Evolutionary conservation across 2,113 vertebrate genomes (phyloP).

Genomic region (Rallus limicola): DNA sequence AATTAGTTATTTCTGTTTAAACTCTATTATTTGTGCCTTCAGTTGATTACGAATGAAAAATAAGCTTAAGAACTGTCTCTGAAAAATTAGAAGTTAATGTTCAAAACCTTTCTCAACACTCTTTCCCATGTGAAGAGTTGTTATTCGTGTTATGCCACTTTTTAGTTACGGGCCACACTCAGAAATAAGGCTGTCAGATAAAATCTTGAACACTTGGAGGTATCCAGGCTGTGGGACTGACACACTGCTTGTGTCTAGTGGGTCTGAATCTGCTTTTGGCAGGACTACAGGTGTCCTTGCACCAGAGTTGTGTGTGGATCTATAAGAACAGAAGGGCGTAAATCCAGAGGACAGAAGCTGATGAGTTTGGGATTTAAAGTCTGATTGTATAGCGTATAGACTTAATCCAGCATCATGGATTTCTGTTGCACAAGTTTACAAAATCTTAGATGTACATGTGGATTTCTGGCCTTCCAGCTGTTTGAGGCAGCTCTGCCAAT

Average conservation of each 20-base stretch:
- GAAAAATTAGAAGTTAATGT: background rate
- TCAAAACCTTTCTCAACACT: background rate
- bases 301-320: background rate
- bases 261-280: background rate
- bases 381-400: background rate
- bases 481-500: background rate
- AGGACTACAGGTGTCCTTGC: background rate
- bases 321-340: rapidly evolving
- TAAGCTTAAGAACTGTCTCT: background rate
- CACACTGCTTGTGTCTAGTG: background rate
- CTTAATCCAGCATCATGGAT: background rate
- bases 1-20: background rate
- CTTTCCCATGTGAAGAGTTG: background rate
- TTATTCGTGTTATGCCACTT: background rate
- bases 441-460: background rate
- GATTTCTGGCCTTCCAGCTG: background rate
- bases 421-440: background rate
- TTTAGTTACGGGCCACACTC: background rate
- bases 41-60: background rate
- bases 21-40: background rate
- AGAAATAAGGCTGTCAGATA: background rate
- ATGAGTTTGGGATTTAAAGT: background rate
- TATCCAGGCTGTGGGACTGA: background rate
- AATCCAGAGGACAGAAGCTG: background rate
- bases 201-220: background rate